Base-by-base conservation (phyloP, 2,888 invertebrate species). In the Argyra leucocephala region DNA sequence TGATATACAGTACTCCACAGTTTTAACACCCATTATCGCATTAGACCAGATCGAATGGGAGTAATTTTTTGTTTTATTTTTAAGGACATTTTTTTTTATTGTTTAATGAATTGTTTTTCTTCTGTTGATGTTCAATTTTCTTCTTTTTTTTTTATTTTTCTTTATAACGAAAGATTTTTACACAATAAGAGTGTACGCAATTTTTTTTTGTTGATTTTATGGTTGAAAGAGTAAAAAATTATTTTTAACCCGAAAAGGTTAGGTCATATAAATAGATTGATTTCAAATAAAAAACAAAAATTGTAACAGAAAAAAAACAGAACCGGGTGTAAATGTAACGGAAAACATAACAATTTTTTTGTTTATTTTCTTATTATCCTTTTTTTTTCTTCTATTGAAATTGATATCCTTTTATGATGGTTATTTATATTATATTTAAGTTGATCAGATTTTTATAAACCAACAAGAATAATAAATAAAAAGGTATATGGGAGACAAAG, bases 131-230 rank as follows among this genome's bases (percentile, higher is more conserved):
- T 31, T 31, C 31, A 7, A 31, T 31, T 7, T 31, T 7, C 10
- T 5, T 7, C 12, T 6, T 3, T 48, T 48, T 48, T 48, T 2
- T 18, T 5, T 18, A 18, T 48, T 31, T 31, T 7, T 3, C 9
- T 12, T 31, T 31, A 12, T 31, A 7, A 31, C 31, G n/a, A n/a
- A n/a, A n/a, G n/a, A n/a, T n/a, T n/a, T n/a, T n/a, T n/a, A n/a
- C n/a, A n/a, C n/a, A n/a, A n/a, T n/a, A n/a, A n/a, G n/a, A n/a
- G n/a, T n/a, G n/a, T n/a, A n/a, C n/a, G n/a, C 31, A 31, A 7
- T 31, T 31, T 31, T 31, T 48, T 48, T 48, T 48, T 48, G 48
- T 48, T 48, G 48, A 48, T 48, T 48, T 48, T 48, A 48, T 48
- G 48, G 48, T 48, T 48, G 48, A 15, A 48, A 12, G 48, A 9